Conservation (phyloP, 2,113 vertebrate species). For the Lepus americanus region DNA sequence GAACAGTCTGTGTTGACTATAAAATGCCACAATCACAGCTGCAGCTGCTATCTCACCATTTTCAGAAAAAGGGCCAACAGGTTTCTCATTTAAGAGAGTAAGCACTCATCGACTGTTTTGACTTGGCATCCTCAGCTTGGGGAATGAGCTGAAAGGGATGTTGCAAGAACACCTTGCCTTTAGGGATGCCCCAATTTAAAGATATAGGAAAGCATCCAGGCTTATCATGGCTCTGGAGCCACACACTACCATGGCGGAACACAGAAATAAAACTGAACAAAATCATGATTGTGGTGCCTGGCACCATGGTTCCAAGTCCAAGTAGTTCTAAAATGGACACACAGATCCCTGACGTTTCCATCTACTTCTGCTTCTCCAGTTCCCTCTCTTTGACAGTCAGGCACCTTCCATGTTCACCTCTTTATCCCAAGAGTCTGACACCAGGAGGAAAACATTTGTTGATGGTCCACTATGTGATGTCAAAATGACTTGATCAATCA, state of each 20-base stretch:
- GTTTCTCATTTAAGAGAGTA: not conserved
- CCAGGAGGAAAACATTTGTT: not conserved
- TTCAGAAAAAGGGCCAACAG: constrained; percentile 11
- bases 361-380: not conserved
- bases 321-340: not conserved
- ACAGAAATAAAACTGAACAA: not conserved
- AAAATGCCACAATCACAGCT: not conserved
- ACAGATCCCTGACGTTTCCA: not conserved
- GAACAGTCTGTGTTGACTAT: not conserved
- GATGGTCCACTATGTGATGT: not conserved
- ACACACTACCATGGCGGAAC: not conserved
- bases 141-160: not conserved
- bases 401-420: not conserved
- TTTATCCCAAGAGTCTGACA: not conserved
- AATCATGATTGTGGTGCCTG: not conserved
- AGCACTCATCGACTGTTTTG: not conserved
- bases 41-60: not conserved
- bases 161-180: not conserved
- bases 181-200: not conserved
- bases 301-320: not conserved
- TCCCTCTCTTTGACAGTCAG: not conserved
- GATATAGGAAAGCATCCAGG: not conserved
- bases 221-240: not conserved
- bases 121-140: not conserved
- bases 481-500: not conserved